Evolutionary conservation across 2,113 vertebrate genomes (phyloP), one percentile per base, ranked within the genome.

Genomic region (Mormyrus iriodes): DNA sequence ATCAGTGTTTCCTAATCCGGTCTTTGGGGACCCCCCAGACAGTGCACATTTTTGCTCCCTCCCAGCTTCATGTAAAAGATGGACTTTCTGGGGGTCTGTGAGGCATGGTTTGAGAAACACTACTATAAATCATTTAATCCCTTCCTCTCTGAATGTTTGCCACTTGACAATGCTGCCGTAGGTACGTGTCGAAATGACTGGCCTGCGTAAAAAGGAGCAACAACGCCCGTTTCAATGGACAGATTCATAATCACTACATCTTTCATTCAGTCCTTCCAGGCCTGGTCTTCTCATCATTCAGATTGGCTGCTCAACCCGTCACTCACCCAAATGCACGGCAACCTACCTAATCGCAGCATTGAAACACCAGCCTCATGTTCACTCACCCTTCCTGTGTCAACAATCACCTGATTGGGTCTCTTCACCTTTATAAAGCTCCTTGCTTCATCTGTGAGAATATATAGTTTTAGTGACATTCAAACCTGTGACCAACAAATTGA

Each of bases 321-420:
- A 49, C 27, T 90, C 79, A 61, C 19, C 13, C 35, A 79, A 55
- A 85, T 85, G 49, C 52, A 31, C 9, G 73, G 73, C 21, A 31
- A 88, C 24, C 27, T 51, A 42, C 51, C 65, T 65, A 89, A 84
- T 88, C 58, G 3, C 19, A 42, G 83, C 10, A 35, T 52, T 91
- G 69, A 90, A 35, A 85, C 73, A 87, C n/a, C 82, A 17, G 76
- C 65, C 17, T 51, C 58, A 88, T 27, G 76, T 83, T 46, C 86
- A 88, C 91, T 92, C 82, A 93, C 92, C 88, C 90, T 89, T 86
- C 91, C 92, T 89, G 90, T 92, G 90, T 92, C 90, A 86, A 92
- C 91, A 89, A 91, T 73, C 42, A 93, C 83, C 84, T 82, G 89
- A 89, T 92, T 93, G 42, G 86, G 90, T 82, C 90, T 88, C 52